A percentile compares a stretch with the other conserved stretches of the same genome.
Evolutionary conservation across 2,113 vertebrate species (phyloP).

Genomic region (Pterocles orientalis): DNA sequence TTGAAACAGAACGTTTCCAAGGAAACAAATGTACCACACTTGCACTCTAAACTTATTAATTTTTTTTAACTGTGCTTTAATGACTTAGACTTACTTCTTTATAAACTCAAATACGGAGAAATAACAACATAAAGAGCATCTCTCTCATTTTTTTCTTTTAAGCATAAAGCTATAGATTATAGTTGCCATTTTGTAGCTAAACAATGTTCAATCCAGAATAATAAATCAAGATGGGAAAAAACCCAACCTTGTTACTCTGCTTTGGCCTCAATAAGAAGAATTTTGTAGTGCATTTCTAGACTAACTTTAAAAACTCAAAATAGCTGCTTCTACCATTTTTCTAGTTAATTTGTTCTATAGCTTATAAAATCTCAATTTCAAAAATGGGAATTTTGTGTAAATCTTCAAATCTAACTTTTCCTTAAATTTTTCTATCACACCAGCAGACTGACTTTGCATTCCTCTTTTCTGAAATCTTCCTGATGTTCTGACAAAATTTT

Average conservation of each 20-base stretch:
- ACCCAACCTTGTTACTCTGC: background rate
- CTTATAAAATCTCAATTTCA: background rate
- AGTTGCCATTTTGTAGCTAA: background rate
- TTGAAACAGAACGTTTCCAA: constrained; percentile 74
- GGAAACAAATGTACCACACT: constrained; percentile 70
- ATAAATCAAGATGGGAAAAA: background rate
- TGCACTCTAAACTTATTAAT: constrained; percentile 70
- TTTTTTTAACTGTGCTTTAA: constrained; percentile 67
- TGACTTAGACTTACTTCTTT: constrained; percentile 28
- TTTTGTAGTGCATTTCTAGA: background rate
- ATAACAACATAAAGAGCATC: background rate
- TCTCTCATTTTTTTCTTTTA: background rate
- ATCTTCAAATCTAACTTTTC: background rate
- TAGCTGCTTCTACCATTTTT: background rate
- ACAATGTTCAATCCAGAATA: background rate
- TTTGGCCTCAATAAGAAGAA: background rate
- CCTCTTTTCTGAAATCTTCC: background rate
- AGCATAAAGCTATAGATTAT: background rate
- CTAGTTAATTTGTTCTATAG: background rate
- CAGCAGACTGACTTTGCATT: background rate
- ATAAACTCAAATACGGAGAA: constrained; percentile 28
- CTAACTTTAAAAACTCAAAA: background rate
- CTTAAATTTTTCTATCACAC: background rate
- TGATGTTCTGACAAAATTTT: background rate
- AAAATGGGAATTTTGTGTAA: background rate